Base-by-base conservation (phyloP, 2,113 vertebrate genomes). In the Plecotus auritus region DNA sequence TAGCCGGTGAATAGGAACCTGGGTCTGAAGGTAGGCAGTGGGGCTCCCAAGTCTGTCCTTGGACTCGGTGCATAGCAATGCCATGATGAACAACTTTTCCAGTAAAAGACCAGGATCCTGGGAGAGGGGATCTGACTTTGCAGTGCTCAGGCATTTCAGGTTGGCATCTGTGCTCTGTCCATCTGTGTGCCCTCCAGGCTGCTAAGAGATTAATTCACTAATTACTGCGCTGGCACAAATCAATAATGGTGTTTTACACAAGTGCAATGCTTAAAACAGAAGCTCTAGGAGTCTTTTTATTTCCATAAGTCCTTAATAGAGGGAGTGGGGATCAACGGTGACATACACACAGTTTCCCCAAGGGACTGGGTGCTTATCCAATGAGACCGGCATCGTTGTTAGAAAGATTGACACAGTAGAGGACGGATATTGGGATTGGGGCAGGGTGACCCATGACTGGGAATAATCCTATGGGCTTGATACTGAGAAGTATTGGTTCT, bases 141-240 rank as follows among this genome's bases (percentile, higher is more conserved):
- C 8, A 51, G 16, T 13, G 12, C 6, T 30, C 13, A 56, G 56
- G 22, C 3, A 66, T 42, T 66, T 2, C 42, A 23, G 28, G 28
- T 22, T 13, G 10, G 26, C 22, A 1, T 30, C 9, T 56, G 4
- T 17, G 37, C 61, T 56, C 37, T 14, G 42, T 87, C 51, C 42
- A 61, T 69, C 32, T 74, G 11, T 35, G 4, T 30, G 61, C 42
- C 54, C 67, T 56, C 59, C 35, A 4, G 49, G 45, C 37, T 64
- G 72, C 91, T 32, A 23, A 88, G 78, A 83, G 95, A 84, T 80
- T 74, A 88, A 84, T 95, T 92, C 89, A 74, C 59, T 93, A 92
- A 95, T 86, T 83, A 84, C 56, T 28, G 7, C 0, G 1, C 73
- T 66, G 16, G 64, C 20, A 9, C 11, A 35, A 83, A 91, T 96